These are phyloP conservation scores for Actenoides hombroni DNA, from an alignment of 2,113 vertebrate genomes.

Conservation along the genomic window DNA sequence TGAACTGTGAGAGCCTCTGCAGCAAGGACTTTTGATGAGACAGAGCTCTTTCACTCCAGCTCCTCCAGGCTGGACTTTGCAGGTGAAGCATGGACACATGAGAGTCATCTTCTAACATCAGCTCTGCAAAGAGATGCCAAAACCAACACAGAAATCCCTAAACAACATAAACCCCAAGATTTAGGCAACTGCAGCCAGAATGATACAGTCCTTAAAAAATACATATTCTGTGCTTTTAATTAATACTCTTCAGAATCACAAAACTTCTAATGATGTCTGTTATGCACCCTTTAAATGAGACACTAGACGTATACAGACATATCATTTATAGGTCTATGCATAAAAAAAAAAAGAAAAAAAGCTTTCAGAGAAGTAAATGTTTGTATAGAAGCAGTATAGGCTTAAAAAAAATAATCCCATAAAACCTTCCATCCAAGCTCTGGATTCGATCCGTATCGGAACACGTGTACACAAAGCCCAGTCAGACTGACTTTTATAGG, in stretches of 20 bases:
- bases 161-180: not conserved
- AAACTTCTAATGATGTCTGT: not conserved
- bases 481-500: not conserved
- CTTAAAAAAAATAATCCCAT: not conserved
- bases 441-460: not conserved
- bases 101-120: not conserved
- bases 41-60: not conserved
- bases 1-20: not conserved
- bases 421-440: not conserved
- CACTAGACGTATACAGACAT: not conserved
- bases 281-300: not conserved
- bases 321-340: not conserved
- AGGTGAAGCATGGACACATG: not conserved
- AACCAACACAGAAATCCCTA: not conserved
- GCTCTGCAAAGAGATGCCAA: not conserved
- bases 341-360: not conserved
- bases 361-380: not conserved
- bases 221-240: accelerated
- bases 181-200: not conserved
- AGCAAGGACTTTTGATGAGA: not conserved
- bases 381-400: not conserved
- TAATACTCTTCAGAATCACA: not conserved
- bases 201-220: not conserved
- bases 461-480: not conserved
- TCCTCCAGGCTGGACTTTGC: not conserved